These are phyloP conservation scores for Ooceraea biroi DNA, from an alignment of 1,140 invertebrate genomes.

Conservation along the genomic window DNA sequence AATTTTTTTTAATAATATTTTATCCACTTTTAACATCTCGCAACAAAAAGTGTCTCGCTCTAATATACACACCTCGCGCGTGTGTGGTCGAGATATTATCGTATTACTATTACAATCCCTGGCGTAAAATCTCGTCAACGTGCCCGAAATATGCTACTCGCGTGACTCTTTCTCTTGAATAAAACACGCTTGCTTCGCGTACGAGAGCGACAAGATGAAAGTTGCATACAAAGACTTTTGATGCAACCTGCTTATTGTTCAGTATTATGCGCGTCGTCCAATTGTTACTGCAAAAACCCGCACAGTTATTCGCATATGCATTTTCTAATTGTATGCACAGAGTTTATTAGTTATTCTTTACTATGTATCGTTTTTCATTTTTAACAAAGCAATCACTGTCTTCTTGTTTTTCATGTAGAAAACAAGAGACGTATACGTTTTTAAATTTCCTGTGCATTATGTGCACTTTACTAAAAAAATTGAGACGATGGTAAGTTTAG, in stretches of 20 bases:
- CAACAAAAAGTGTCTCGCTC: constrained; percentile 66
- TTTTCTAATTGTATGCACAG: constrained; percentile 1
- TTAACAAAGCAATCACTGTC: background rate
- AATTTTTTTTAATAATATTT: constrained; percentile 77
- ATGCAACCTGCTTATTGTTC: constrained; percentile 38
- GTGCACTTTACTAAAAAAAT: no score
- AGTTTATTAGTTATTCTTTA: background rate
- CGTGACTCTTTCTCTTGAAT: constrained; percentile 33
- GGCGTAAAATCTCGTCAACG: constrained; percentile 49
- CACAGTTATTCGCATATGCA: background rate
- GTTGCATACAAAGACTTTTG: constrained; percentile 43
- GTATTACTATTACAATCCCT: constrained; percentile 64
- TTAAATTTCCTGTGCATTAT: background rate
- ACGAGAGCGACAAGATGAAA: constrained; percentile 53
- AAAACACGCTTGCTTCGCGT: constrained; percentile 52
- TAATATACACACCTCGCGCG: constrained; percentile 61
- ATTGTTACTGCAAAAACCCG: background rate
- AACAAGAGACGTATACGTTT: constrained; percentile 13
- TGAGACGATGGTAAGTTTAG: background rate
- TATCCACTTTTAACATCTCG: constrained; percentile 77
- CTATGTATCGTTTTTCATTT: constrained; percentile 1
- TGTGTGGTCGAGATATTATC: constrained; percentile 57
- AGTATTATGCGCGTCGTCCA: background rate
- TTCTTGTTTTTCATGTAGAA: background rate
- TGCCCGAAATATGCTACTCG: constrained; percentile 34